Conservation (phyloP, 2,888 invertebrate species). For the Tubiluchus corallicola region DNA sequence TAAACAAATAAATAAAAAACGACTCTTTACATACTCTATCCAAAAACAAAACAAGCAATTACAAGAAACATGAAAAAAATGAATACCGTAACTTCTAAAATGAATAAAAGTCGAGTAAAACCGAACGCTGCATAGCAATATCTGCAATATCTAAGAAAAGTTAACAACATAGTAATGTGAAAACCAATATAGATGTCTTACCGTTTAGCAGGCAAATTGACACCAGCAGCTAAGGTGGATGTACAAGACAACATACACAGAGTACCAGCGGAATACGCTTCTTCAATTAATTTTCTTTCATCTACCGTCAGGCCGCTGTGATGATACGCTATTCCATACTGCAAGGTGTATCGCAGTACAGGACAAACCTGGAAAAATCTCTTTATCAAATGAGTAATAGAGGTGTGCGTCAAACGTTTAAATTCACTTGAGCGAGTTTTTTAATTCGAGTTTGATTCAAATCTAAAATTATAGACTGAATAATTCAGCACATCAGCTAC, state of each 20-base stretch:
- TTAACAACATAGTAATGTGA: not conserved
- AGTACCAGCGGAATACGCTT: constrained; percentile 52
- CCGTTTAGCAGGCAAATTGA: constrained; percentile 80
- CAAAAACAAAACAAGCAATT: not conserved
- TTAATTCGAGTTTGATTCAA: too few relatives aligned
- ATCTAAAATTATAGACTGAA: too few relatives aligned
- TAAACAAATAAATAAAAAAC: too few relatives aligned
- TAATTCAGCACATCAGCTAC: too few relatives aligned
- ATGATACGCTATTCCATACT: constrained; percentile 75
- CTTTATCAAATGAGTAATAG: too few relatives aligned
- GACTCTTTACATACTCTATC: too few relatives aligned
- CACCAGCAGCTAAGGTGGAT: constrained; percentile 90
- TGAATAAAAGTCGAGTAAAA: constrained; percentile 7
- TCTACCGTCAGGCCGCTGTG: constrained; percentile 66
- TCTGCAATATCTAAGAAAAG: constrained; percentile 5
- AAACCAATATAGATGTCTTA: constrained; percentile 11
- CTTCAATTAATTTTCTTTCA: constrained; percentile 44
- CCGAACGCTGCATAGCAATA: not conserved
- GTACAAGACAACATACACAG: constrained; percentile 79
- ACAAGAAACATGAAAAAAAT: not conserved
- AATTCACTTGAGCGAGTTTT: too few relatives aligned
- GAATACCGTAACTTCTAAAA: constrained; percentile 4
- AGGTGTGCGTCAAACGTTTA: too few relatives aligned
- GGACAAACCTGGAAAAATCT: too few relatives aligned
- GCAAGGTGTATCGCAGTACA: constrained; percentile 44